phyloP scores from a whole-genome alignment of 2,888 invertebrate genomes.

The Folsomia manolachei region DNA sequence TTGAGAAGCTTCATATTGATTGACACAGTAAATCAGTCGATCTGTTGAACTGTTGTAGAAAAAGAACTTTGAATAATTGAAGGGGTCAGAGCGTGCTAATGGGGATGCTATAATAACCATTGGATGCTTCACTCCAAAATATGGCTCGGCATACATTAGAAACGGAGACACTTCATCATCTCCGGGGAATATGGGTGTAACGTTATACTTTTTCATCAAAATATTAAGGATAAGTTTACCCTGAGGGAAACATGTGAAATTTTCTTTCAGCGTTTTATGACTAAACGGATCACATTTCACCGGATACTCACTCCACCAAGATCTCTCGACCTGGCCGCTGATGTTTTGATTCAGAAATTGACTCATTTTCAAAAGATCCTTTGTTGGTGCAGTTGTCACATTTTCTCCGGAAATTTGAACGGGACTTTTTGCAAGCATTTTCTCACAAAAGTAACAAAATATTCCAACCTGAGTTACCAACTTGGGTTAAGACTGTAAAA shows the following conservation, averaged over 20 bases:
- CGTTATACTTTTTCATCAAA: neutral
- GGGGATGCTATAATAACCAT: neutral
- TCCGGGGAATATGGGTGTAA: neutral
- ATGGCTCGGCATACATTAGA: neutral
- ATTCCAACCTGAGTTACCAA: slow-evolving; percentile 1
- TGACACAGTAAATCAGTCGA: slow-evolving; percentile 8
- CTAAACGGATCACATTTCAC: neutral
- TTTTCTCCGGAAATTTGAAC: neutral
- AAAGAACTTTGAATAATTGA: slow-evolving; percentile 7
- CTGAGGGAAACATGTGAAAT: neutral
- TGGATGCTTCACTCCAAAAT: neutral
- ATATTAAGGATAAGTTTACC: neutral
- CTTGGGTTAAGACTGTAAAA: too few species aligned
- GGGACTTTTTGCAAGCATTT: neutral
- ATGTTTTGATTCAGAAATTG: too few species aligned
- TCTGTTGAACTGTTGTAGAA: neutral
- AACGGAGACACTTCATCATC: neutral
- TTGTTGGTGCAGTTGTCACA: neutral
- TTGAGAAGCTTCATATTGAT: neutral
- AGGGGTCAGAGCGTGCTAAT: too few species aligned
- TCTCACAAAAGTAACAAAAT: slow-evolving; percentile 7
- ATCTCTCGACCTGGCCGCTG: too few species aligned
- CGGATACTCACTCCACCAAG: neutral
- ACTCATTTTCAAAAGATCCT: neutral
- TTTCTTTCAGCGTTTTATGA: neutral